Evolutionary conservation across 2,888 invertebrate species (phyloP), one percentile per base, ranked within the genome.

Genomic region (Perizoma affinitatum): DNA sequence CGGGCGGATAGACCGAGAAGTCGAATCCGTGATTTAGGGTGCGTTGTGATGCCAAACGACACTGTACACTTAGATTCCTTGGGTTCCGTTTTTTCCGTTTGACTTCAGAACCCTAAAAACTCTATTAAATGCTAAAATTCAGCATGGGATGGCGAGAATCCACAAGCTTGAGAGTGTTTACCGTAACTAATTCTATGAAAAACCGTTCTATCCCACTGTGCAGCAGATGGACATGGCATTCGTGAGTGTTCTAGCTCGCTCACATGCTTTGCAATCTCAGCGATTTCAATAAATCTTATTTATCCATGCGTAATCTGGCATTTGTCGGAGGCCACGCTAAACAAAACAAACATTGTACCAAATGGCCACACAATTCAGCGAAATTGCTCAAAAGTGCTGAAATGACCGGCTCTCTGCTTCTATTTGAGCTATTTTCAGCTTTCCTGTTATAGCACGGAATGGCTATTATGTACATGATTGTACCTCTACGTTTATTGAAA

Each of bases 351-450:
- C 67, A 60, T 78, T 85, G 82, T 82, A 82, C 78, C 74, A 75
- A 78, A 71, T 78, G 73, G 50, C 66, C 74, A 69, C 70, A 69
- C 75, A 70, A 76, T 72, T 68, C 73, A 73, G 74, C 77, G 77
- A 47, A 84, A 86, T 86, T 84, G 85, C 76, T 76, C 80, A 82
- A 77, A 85, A 86, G 85, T 84, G 83, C 83, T 85, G 84, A 87
- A 86, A 56, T 83, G 83, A 86, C 83, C 78, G 81, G 79, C 82
- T 82, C 82, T 83, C 71, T 79, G 76, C 82, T 82, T 84, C 79
- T 78, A 61, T 58, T 62, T 53, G 35, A 47, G 56, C 43, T 58
- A 66, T 64, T 59, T 58, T 48, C 36, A 49, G 56, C 50, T 43
- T 61, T 57, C 56, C 52, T 62, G 53, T 58, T 59, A 47, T 22